These are phyloP conservation scores for Ashinkailepas kermadecensis DNA, from an alignment of 2,888 invertebrate species.

Conservation along the genomic window DNA sequence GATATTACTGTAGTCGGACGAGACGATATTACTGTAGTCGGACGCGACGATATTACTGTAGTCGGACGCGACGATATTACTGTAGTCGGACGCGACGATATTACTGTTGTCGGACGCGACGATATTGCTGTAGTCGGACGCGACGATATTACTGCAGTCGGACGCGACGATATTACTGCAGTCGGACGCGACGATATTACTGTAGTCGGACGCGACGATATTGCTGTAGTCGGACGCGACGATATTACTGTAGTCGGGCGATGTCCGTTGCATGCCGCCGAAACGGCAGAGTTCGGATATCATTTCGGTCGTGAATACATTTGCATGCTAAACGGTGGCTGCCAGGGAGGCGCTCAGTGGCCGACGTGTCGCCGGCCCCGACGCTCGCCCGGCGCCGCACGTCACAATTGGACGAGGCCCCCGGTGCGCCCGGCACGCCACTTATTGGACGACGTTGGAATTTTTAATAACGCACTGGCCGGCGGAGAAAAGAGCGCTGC, in stretches of 20 bases:
- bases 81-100: not conserved
- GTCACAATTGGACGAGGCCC: not conserved
- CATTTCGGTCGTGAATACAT: slow-evolving; percentile 13
- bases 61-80: not conserved
- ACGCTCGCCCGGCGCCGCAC: not conserved
- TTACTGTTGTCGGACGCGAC: not conserved
- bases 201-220: not conserved
- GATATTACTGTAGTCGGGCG: not conserved
- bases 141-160: no score
- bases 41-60: no score
- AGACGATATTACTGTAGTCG: not conserved
- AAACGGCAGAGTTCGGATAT: not conserved
- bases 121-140: not conserved
- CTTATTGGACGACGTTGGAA: slow-evolving; percentile 12
- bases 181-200: not conserved
- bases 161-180: not conserved
- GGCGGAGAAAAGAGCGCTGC: not conserved
- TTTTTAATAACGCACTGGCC: slow-evolving; percentile 2
- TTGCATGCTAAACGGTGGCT: slow-evolving; percentile 2
- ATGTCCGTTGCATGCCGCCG: not conserved
- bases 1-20: no score
- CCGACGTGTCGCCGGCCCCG: not conserved
- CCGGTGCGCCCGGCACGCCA: not conserved
- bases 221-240: not conserved
- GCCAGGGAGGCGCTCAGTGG: no score